These are phyloP conservation scores for Daboia siamensis DNA, from an alignment of 2,113 vertebrate genomes.

Conservation along the genomic window DNA sequence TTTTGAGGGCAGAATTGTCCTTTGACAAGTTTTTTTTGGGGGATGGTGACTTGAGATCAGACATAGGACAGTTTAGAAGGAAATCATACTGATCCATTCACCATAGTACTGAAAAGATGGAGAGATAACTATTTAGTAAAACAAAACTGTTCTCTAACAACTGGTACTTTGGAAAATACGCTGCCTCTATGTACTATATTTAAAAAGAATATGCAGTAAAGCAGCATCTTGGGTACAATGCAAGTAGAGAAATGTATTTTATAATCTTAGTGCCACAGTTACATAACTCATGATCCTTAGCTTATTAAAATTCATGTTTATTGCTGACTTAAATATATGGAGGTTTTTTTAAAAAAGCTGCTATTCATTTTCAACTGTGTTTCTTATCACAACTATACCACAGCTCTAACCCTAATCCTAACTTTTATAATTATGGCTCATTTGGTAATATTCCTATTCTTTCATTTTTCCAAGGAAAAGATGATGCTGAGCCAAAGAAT, in stretches of 20 bases:
- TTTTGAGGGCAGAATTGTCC: neutral
- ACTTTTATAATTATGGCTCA: neutral
- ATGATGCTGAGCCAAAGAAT: conserved; percentile 79
- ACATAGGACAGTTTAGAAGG: neutral
- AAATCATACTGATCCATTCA: neutral
- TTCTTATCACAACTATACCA: neutral
- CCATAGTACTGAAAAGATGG: neutral
- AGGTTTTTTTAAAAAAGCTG: neutral
- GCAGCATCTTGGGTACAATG: neutral
- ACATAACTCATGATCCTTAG: neutral
- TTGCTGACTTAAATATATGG: neutral
- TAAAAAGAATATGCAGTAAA: neutral
- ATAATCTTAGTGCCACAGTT: neutral
- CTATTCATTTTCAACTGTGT: neutral
- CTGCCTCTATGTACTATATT: neutral
- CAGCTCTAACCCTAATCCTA: neutral
- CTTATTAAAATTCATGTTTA: neutral
- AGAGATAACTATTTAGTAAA: neutral
- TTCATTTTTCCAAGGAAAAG: conserved; percentile 77
- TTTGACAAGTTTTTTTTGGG: neutral
- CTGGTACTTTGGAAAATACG: neutral
- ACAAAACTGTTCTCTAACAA: neutral
- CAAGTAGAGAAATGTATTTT: neutral
- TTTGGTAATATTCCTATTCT: conserved; percentile 60
- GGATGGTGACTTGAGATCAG: neutral